Conservation (phyloP, 2,888 invertebrate genomes). For the Tigriopus californicus region DNA sequence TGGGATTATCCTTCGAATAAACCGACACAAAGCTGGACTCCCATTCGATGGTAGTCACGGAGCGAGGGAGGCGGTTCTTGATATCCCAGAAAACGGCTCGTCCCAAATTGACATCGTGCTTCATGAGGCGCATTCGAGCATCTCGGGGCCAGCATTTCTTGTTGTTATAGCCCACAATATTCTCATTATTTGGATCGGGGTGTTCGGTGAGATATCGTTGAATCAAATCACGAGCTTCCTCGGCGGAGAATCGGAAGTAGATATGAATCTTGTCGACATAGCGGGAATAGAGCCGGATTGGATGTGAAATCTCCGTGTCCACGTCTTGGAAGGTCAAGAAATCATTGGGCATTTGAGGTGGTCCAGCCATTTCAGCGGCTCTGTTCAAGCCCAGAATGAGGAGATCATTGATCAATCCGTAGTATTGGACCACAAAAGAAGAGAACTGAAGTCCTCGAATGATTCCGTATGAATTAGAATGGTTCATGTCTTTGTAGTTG, state of each 20-base stretch:
- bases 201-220: constrained; percentile 97
- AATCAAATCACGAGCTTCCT: constrained; percentile 93
- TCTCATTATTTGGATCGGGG: constrained; percentile 99
- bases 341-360: constrained; percentile 97
- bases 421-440: constrained; percentile 97
- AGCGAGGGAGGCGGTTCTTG: constrained; percentile 91
- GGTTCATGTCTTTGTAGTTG: constrained; percentile 99
- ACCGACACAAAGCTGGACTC: constrained; percentile 97
- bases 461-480: constrained; percentile 97
- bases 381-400: constrained; percentile 90
- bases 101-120: constrained; percentile 98
- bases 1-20: constrained; percentile 98
- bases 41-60: constrained; percentile 97
- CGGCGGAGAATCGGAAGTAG: constrained; percentile 87
- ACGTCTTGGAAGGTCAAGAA: constrained; percentile 94
- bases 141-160: constrained; percentile 99
- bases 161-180: constrained; percentile 99
- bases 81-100: constrained; percentile 99
- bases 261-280: constrained; percentile 94
- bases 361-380: constrained; percentile 97
- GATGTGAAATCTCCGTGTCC: constrained; percentile 78
- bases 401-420: constrained; percentile 87
- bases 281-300: constrained; percentile 85
- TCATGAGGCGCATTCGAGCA: constrained; percentile 97
- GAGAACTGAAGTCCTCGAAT: constrained; percentile 97